Percentiles rank a stretch among this genome's conserved stretches.
phyloP scores from a whole-genome alignment of 2,113 vertebrate genomes.

The Poeciliopsis turrubarensis region DNA sequence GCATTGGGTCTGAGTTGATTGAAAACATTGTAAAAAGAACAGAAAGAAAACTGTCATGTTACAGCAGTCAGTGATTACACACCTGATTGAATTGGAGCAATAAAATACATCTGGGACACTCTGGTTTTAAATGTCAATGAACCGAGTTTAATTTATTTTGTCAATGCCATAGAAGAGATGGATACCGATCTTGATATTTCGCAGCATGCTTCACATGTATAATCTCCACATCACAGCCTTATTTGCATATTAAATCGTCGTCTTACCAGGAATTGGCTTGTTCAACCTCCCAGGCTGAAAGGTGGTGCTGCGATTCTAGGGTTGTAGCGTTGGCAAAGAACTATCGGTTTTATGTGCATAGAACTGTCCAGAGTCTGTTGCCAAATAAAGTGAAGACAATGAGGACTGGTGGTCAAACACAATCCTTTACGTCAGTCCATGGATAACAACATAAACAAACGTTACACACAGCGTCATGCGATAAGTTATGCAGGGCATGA shows the following conservation, averaged over 20 bases:
- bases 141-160: slow-evolving; percentile 22
- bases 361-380: slow-evolving; percentile 80
- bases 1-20: slow-evolving; percentile 77
- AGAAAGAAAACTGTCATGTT: slow-evolving; percentile 48
- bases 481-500: slow-evolving; percentile 48
- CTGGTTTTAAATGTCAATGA: slow-evolving; percentile 46
- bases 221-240: no score
- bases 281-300: slow-evolving; percentile 81
- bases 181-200: no score
- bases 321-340: slow-evolving; percentile 58
- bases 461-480: slow-evolving; percentile 16
- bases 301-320: slow-evolving; percentile 66
- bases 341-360: slow-evolving; percentile 62
- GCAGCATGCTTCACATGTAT: no score
- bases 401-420: slow-evolving; percentile 75
- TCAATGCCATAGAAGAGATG: slow-evolving; percentile 22
- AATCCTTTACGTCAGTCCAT: slow-evolving; percentile 81
- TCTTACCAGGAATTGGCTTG: slow-evolving; percentile 64
- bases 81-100: slow-evolving; percentile 63
- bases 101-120: slow-evolving; percentile 39
- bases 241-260: neutral
- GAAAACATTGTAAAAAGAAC: slow-evolving; percentile 75
- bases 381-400: slow-evolving; percentile 63
- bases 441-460: slow-evolving; percentile 44
- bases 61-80: slow-evolving; percentile 52